These are phyloP conservation scores for Hyperoplus lanceolatus DNA, from an alignment of 2,797 vertebrate genomes.

Conservation along the genomic window DNA sequence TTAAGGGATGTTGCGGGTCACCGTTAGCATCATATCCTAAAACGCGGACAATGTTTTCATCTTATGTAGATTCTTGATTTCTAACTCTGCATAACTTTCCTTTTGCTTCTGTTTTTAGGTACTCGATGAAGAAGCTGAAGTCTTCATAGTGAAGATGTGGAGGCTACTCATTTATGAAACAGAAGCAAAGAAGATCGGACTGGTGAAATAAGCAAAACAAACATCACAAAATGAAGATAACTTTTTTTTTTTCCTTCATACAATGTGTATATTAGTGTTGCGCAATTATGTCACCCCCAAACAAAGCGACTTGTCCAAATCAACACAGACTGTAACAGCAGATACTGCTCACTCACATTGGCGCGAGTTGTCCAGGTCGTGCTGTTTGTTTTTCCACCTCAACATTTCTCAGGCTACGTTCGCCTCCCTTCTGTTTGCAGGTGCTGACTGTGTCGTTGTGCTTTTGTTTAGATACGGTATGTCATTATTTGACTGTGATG, in stretches of 20 bases:
- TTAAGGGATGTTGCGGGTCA: background rate
- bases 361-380: constrained; percentile 36
- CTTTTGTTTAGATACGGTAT: constrained; percentile 57
- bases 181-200: constrained; percentile 99
- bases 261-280: constrained; percentile 65
- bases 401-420: constrained; percentile 46
- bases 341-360: constrained; percentile 38
- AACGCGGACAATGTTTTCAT: background rate
- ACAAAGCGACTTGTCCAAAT: constrained; percentile 39
- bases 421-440: constrained; percentile 35
- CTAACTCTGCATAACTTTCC: background rate
- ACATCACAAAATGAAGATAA: constrained; percentile 52
- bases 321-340: constrained; percentile 41
- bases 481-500: constrained; percentile 34
- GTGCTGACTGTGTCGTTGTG: constrained; percentile 54
- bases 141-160: constrained; percentile 99
- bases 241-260: constrained; percentile 26
- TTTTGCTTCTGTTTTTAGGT: constrained; percentile 84
- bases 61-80: no score
- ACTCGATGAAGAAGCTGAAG: constrained; percentile 99
- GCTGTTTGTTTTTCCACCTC: background rate
- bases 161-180: constrained; percentile 99
- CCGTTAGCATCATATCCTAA: background rate
- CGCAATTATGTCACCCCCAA: constrained; percentile 43
- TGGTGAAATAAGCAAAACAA: constrained; percentile 91